Conservation (phyloP, 1,140 invertebrate genomes). For the Phortica variegata region DNA sequence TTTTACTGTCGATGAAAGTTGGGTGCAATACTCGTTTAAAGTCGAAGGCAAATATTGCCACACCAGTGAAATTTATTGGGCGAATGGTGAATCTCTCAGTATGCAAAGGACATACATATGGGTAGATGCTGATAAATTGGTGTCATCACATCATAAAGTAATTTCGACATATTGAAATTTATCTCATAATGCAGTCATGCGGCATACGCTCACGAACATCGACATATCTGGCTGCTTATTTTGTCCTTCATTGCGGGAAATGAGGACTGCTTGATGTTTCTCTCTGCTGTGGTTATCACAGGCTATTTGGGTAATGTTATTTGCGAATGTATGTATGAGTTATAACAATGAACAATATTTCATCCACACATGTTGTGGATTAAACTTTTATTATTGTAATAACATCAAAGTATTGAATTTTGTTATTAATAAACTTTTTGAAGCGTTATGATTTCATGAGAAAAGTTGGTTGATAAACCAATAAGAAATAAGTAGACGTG, state of each 20-base stretch:
- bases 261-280: no score
- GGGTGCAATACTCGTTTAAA: background rate
- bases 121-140: slow-evolving; percentile 40
- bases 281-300: no score
- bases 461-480: slow-evolving; percentile 12
- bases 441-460: slow-evolving; percentile 11
- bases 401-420: slow-evolving; percentile 45
- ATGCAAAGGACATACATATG: background rate
- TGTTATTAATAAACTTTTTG: slow-evolving; percentile 44
- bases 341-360: slow-evolving; percentile 42
- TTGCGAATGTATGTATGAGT: slow-evolving; percentile 12
- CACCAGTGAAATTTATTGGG: background rate
- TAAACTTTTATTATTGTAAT: slow-evolving; percentile 48
- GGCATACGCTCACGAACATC: background rate
- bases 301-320: no score
- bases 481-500: no score
- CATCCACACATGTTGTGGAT: slow-evolving; percentile 39
- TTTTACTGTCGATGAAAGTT: background rate
- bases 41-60: background rate
- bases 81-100: slow-evolving; percentile 14
- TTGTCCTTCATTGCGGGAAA: no score
- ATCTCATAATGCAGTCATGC: slow-evolving; percentile 7
- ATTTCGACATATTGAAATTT: slow-evolving; percentile 56
- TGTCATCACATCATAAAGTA: slow-evolving; percentile 56
- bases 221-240: slow-evolving; percentile 1